Evolutionary conservation across 2,797 vertebrate genomes (phyloP).

Genomic region (Saguinus oedipus): DNA sequence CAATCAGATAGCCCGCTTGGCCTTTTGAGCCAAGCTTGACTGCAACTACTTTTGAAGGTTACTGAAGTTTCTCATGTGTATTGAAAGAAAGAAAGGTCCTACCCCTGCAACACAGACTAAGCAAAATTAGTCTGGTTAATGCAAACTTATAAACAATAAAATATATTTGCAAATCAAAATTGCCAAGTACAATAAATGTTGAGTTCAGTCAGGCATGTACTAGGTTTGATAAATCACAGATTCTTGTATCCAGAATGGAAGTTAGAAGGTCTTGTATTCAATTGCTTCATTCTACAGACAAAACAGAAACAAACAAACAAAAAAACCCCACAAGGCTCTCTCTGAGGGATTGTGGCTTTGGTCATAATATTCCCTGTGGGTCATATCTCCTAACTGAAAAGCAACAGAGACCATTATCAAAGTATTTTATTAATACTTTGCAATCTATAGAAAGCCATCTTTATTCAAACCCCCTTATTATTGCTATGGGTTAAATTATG

Average conservation of each 20-base stretch:
- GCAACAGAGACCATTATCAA: neutral
- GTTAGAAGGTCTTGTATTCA: neutral
- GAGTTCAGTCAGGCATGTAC: neutral
- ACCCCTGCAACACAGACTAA: neutral
- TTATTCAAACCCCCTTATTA: neutral
- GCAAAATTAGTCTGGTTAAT: neutral
- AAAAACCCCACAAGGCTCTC: neutral
- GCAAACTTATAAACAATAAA: neutral
- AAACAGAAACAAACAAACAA: neutral
- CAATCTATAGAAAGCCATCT: neutral
- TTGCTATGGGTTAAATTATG: neutral
- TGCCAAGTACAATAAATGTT: neutral
- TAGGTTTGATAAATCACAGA: neutral
- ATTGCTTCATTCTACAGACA: neutral
- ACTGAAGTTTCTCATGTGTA: neutral
- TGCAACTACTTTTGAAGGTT: neutral
- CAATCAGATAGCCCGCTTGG: neutral
- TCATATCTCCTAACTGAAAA: neutral
- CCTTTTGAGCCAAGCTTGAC: neutral
- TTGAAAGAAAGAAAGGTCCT: neutral
- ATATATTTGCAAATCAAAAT: constrained; percentile 18
- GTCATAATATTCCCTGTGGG: neutral
- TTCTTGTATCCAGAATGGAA: neutral
- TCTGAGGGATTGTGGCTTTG: neutral
- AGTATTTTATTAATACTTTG: neutral